phyloP scores from a whole-genome alignment of 2,113 vertebrate species.

The Sinocyclocheilus anophthalmus region DNA sequence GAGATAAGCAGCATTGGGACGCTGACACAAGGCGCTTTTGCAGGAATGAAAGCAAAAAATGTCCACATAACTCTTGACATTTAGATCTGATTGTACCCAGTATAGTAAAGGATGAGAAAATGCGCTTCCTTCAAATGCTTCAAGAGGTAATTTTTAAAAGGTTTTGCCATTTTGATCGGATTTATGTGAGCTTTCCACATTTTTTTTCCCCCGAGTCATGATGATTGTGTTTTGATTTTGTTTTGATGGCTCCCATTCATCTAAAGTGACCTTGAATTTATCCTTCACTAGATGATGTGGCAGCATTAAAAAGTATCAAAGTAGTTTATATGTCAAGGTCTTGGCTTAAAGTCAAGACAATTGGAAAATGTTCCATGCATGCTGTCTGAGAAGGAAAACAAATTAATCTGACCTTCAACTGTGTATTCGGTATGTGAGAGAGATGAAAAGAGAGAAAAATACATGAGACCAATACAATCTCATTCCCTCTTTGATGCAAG shows the following conservation, averaged over 20 bases:
- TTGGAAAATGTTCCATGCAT: conserved; percentile 41
- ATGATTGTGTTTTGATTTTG: conserved; percentile 2
- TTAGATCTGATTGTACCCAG: conserved; percentile 5
- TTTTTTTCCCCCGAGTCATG: background rate
- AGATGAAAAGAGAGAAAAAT: conserved; percentile 13
- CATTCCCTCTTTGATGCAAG: conserved; percentile 24
- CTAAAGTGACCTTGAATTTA: conserved; percentile 23
- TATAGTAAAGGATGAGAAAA: conserved; percentile 11
- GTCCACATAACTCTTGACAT: background rate
- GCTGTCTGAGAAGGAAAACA: conserved; percentile 11
- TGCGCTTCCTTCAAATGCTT: background rate
- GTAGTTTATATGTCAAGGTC: conserved; percentile 7
- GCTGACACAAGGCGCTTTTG: conserved; percentile 18
- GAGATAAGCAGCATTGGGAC: conserved; percentile 50
- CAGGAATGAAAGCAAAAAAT: conserved; percentile 22
- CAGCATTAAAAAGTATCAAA: conserved; percentile 1
- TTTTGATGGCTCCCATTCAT: conserved; percentile 7
- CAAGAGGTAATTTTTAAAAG: background rate
- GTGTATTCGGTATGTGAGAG: conserved; percentile 3
- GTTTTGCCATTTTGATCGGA: background rate
- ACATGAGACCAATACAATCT: background rate
- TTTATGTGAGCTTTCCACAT: background rate
- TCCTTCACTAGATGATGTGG: background rate
- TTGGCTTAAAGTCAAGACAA: conserved; percentile 19
- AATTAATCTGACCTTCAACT: conserved; percentile 46